phyloP scores from a whole-genome alignment of 2,888 invertebrate species.

The Aphodius sticticus region DNA sequence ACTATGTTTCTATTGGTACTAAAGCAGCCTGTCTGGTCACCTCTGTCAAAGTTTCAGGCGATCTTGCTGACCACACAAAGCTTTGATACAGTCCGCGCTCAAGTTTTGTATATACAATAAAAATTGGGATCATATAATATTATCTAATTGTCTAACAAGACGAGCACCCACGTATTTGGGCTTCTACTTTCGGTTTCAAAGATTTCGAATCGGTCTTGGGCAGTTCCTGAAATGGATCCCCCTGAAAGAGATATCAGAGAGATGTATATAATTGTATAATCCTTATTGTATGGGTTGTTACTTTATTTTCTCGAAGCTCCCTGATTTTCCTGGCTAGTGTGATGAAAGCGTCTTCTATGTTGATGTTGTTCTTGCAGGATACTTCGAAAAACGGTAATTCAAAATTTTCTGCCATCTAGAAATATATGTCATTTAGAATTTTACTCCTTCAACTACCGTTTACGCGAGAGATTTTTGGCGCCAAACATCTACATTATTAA shows the following conservation, averaged over 20 bases:
- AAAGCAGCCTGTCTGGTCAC: too few relatives aligned
- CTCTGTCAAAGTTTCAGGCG: too few relatives aligned
- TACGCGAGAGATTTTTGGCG: too few relatives aligned
- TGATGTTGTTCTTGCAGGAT: constrained; percentile 86
- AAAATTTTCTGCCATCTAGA: constrained; percentile 84
- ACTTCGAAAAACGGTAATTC: constrained; percentile 91
- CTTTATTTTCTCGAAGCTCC: constrained; percentile 59
- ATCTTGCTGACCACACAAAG: too few relatives aligned
- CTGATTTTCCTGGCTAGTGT: constrained; percentile 83
- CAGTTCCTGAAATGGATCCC: constrained; percentile 49
- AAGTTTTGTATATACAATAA: constrained; percentile 20
- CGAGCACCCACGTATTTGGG: constrained; percentile 48
- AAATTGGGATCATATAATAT: not conserved
- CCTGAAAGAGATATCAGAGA: constrained; percentile 43
- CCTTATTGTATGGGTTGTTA: constrained; percentile 24
- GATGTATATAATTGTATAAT: constrained; percentile 8
- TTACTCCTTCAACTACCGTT: not conserved
- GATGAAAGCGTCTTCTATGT: constrained; percentile 84
- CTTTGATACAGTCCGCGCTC: not conserved
- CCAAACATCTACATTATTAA: too few relatives aligned
- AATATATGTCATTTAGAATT: constrained; percentile 41
- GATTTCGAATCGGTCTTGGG: constrained; percentile 46
- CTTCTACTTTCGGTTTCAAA: constrained; percentile 47
- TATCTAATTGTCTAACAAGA: constrained; percentile 42
- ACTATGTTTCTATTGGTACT: too few relatives aligned